Conservation (phyloP, 2,113 vertebrate species). For the Oreamnos americanus region DNA sequence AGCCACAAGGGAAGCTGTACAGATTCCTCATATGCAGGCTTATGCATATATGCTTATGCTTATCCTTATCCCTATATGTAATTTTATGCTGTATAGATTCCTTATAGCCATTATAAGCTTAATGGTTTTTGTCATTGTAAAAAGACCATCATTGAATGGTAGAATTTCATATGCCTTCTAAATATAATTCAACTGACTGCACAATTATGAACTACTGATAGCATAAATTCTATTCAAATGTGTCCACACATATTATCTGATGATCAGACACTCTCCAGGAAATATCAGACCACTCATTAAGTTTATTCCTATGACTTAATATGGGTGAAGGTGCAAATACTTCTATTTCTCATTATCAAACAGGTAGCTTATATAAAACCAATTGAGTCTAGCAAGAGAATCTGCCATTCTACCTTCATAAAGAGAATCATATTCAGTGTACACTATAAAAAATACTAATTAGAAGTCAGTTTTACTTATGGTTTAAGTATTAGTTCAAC, state of each 20-base stretch:
- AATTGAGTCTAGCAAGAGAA: neutral
- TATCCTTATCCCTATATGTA: neutral
- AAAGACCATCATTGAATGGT: neutral
- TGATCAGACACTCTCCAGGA: neutral
- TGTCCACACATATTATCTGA: neutral
- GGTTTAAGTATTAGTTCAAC: neutral
- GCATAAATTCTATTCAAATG: neutral
- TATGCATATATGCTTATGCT: neutral
- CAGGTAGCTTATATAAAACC: neutral
- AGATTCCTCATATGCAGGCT: neutral
- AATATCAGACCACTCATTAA: neutral
- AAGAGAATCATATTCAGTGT: neutral
- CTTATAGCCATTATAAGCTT: neutral
- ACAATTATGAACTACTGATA: neutral
- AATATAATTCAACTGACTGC: neutral
- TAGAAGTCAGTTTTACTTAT: neutral
- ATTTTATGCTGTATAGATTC: neutral
- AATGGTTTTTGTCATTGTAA: conserved; percentile 14
- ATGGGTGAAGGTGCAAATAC: neutral
- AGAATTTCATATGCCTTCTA: neutral
- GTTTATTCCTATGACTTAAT: neutral
- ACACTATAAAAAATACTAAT: neutral
- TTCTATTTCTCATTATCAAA: neutral
- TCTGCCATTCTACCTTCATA: neutral
- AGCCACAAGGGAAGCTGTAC: neutral